Evolutionary conservation across 2,113 vertebrate genomes (phyloP).

Genomic region (Nannospalax galili): DNA sequence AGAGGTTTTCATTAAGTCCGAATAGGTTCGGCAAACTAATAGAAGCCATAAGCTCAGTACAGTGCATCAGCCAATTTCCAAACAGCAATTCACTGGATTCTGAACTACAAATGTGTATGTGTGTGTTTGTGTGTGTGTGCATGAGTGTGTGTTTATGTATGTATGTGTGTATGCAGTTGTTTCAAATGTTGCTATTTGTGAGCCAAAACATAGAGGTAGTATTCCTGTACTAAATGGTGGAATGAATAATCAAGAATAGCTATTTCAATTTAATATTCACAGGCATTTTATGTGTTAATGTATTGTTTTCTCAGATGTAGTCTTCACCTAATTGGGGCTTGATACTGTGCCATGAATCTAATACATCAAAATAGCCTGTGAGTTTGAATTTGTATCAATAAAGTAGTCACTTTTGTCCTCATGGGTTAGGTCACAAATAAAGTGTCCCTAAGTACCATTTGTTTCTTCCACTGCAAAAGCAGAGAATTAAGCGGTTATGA

Average conservation of each 20-base stretch:
- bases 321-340: not conserved
- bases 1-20: slow-evolving; percentile 59
- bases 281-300: not conserved
- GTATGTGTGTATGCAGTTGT: slow-evolving; percentile 3
- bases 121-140: not conserved
- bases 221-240: slow-evolving; percentile 1
- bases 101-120: not conserved
- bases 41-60: not conserved
- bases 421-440: not conserved
- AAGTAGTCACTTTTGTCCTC: not conserved
- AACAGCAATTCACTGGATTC: slow-evolving; percentile 21
- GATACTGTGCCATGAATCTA: not conserved
- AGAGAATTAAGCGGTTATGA: not conserved
- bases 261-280: slow-evolving; percentile 56
- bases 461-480: not conserved
- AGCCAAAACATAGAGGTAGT: slow-evolving; percentile 43
- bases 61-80: slow-evolving; percentile 4
- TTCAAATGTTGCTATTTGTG: slow-evolving; percentile 39
- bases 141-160: not conserved
- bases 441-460: not conserved
- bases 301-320: not conserved
- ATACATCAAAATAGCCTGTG: not conserved
- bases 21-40: slow-evolving; percentile 15
- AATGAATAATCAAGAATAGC: not conserved
- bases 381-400: slow-evolving; percentile 39